These are phyloP conservation scores for Solenodon paradoxus DNA, from an alignment of 2,113 vertebrate genomes.

Conservation along the genomic window DNA sequence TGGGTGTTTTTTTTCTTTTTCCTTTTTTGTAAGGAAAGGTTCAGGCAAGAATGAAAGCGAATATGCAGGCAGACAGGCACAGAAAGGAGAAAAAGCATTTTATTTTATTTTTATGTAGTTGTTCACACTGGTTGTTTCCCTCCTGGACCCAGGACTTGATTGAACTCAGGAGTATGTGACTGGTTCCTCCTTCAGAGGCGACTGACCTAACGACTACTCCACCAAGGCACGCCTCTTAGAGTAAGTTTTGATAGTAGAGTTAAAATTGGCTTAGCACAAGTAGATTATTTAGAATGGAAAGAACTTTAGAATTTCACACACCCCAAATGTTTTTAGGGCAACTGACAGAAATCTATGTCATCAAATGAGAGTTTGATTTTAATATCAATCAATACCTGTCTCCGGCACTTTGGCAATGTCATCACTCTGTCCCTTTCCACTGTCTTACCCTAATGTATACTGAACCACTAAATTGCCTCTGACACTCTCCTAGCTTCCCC, in stretches of 20 bases:
- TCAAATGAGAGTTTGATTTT: background rate
- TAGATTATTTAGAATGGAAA: background rate
- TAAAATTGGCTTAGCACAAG: constrained; percentile 15
- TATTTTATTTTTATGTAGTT: no score
- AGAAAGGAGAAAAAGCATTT: no score
- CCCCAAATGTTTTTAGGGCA: background rate
- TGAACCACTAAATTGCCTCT: background rate
- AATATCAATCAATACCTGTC: background rate
- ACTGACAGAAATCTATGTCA: background rate
- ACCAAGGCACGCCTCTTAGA: no score
- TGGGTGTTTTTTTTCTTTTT: no score
- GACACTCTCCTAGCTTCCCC: background rate
- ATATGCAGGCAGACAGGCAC: no score
- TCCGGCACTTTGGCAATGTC: fast-evolving
- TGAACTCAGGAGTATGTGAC: no score
- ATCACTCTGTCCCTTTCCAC: background rate
- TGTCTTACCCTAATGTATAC: background rate
- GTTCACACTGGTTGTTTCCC: no score
- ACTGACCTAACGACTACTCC: no score
- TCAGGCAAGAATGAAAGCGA: no score
- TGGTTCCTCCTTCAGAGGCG: no score
- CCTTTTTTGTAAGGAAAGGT: no score
- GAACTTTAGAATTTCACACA: background rate
- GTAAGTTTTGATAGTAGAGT: background rate
- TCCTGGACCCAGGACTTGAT: no score